These are phyloP conservation scores for Pseudeuparius sepicola DNA, from an alignment of 2,888 invertebrate genomes.

Conservation along the genomic window DNA sequence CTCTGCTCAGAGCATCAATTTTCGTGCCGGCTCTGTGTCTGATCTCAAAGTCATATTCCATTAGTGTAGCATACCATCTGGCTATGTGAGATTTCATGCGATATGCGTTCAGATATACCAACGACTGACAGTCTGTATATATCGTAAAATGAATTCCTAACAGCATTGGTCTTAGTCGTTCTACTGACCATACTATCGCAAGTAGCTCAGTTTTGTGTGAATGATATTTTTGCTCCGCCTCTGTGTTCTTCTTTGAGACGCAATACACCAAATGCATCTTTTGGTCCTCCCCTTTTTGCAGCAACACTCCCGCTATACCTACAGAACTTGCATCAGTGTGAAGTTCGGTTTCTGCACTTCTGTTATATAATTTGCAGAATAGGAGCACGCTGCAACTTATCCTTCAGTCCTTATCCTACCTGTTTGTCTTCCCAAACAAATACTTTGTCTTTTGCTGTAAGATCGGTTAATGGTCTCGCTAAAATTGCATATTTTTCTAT, in stretches of 20 bases:
- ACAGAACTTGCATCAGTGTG: constrained; percentile 19
- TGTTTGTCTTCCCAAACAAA: constrained; percentile 17
- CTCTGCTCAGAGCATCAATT: constrained; percentile 24
- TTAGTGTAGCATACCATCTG: constrained; percentile 20
- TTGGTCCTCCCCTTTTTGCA: no score
- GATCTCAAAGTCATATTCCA: constrained; percentile 25
- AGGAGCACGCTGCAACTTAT: constrained; percentile 14
- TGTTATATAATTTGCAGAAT: constrained; percentile 17
- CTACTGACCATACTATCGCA: constrained; percentile 24
- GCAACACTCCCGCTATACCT: constrained; percentile 25
- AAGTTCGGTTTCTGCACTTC: constrained; percentile 18
- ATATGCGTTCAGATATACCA: constrained; percentile 22
- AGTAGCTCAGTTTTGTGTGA: constrained; percentile 25
- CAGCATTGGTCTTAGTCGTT: constrained; percentile 24
- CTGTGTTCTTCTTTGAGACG: constrained; percentile 24
- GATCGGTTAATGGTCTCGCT: constrained; percentile 24
- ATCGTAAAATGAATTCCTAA: constrained; percentile 25
- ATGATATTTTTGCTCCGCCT: constrained; percentile 24
- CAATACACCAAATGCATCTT: constrained; percentile 24
- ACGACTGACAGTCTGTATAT: constrained; percentile 27
- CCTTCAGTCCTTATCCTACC: constrained; percentile 11
- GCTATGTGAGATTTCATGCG: constrained; percentile 26
- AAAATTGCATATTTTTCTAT: constrained; percentile 21
- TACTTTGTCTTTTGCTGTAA: constrained; percentile 18
- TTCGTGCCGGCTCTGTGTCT: constrained; percentile 21